Conservation (phyloP, 2,113 vertebrate species). For the Oncorhynchus kisutch region DNA sequence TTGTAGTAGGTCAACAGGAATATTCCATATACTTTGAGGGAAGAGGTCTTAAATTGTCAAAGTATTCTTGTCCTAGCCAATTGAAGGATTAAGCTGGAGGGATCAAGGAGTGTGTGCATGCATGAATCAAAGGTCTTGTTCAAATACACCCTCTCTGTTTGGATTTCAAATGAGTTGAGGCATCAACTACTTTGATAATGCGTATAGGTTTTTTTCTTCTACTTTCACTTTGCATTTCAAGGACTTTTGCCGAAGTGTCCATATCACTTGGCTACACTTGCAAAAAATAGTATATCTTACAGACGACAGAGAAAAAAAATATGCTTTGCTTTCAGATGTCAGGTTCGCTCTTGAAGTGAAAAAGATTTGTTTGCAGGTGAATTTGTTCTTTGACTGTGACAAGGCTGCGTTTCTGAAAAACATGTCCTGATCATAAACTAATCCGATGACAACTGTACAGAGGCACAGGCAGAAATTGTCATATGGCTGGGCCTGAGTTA, state of each 20-base stretch:
- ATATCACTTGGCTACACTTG: conserved; percentile 45
- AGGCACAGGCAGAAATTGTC: too few relatives aligned
- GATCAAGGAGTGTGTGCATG: conserved; percentile 77
- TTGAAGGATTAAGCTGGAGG: conserved; percentile 71
- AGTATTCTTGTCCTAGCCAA: conserved; percentile 77
- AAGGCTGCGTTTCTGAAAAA: background rate
- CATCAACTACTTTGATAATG: conserved; percentile 46
- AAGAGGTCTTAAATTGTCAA: conserved; percentile 79
- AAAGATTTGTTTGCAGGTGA: background rate
- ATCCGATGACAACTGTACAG: too few relatives aligned
- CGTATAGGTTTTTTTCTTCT: conserved; percentile 15
- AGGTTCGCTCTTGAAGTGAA: background rate
- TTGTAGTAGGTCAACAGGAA: conserved; percentile 70
- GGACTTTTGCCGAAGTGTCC: conserved; percentile 38
- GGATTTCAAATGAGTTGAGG: conserved; percentile 69
- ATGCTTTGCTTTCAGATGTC: background rate
- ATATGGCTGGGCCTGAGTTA: too few relatives aligned
- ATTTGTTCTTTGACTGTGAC: background rate
- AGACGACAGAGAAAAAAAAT: too few relatives aligned
- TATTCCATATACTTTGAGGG: conserved; percentile 62
- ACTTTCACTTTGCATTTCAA: conserved; percentile 50
- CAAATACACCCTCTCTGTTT: conserved; percentile 69
- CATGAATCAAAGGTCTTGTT: conserved; percentile 77
- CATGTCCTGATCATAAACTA: background rate
- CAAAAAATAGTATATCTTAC: background rate